Evolutionary conservation across 2,113 vertebrate species (phyloP).

Genomic region (Progne subis): DNA sequence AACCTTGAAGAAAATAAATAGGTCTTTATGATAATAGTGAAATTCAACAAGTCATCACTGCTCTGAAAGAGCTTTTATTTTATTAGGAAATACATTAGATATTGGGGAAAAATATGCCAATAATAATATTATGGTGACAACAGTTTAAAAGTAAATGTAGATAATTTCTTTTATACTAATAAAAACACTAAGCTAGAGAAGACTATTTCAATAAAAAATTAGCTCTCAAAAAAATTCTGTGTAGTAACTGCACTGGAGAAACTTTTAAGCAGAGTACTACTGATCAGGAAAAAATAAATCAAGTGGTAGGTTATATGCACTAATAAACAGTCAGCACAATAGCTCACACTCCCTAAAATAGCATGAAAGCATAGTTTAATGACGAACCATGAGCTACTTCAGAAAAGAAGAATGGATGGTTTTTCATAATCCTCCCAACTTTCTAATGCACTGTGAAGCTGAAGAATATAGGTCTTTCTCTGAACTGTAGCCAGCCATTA

Average conservation of each 20-base stretch:
- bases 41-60: slow-evolving; percentile 10
- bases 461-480: slow-evolving; percentile 7
- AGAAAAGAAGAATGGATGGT: slow-evolving; percentile 10
- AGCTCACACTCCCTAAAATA: slow-evolving; percentile 37
- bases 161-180: neutral
- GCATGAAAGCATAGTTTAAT: slow-evolving; percentile 27
- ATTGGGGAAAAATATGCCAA: neutral
- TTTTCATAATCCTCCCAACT: slow-evolving; percentile 40
- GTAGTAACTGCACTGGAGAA: neutral
- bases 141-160: neutral
- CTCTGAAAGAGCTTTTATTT: neutral
- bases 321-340: slow-evolving; percentile 45
- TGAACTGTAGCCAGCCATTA: slow-evolving; percentile 35
- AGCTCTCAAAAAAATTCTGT: neutral
- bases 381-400: slow-evolving; percentile 21
- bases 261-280: slow-evolving; percentile 49
- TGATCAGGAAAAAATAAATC: slow-evolving; percentile 58
- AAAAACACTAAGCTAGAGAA: neutral
- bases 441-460: slow-evolving; percentile 5
- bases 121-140: neutral
- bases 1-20: neutral
- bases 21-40: neutral
- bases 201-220: neutral
- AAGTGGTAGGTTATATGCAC: neutral
- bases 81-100: neutral